Conservation (phyloP, 2,888 invertebrate genomes). For the Odontothrips loti region DNA sequence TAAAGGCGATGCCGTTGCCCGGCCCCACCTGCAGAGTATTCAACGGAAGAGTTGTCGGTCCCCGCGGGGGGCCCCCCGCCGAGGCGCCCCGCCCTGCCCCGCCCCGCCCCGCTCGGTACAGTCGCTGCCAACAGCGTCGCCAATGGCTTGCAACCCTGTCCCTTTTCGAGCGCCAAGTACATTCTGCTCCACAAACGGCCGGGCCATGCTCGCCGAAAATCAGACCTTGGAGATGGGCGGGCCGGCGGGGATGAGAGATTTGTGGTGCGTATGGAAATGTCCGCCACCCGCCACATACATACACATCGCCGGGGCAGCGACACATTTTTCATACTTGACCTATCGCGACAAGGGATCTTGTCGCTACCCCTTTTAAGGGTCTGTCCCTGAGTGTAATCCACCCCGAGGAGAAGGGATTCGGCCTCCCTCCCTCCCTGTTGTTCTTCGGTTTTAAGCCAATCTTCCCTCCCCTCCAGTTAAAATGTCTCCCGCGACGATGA, state of each 20-base stretch:
- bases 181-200: not conserved
- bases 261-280: not conserved
- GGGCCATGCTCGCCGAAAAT: not conserved
- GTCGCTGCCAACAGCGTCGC: not conserved
- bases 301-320: no score
- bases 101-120: not conserved
- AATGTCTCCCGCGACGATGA: no score
- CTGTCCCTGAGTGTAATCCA: not conserved
- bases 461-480: not conserved
- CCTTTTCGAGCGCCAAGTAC: not conserved
- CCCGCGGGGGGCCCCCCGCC: not conserved
- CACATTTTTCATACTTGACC: not conserved
- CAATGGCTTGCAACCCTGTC: not conserved
- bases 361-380: not conserved
- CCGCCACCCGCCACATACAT: no score
- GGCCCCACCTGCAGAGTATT: not conserved
- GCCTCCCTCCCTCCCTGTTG: not conserved
- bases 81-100: no score
- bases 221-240: not conserved
- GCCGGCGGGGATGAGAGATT: no score
- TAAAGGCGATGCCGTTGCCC: not conserved
- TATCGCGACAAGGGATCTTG: not conserved
- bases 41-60: not conserved
- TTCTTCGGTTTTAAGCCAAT: not conserved
- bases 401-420: not conserved